These are phyloP conservation scores for Drosophila gunungcola DNA, from an alignment of 1,140 invertebrate species.

Conservation along the genomic window DNA sequence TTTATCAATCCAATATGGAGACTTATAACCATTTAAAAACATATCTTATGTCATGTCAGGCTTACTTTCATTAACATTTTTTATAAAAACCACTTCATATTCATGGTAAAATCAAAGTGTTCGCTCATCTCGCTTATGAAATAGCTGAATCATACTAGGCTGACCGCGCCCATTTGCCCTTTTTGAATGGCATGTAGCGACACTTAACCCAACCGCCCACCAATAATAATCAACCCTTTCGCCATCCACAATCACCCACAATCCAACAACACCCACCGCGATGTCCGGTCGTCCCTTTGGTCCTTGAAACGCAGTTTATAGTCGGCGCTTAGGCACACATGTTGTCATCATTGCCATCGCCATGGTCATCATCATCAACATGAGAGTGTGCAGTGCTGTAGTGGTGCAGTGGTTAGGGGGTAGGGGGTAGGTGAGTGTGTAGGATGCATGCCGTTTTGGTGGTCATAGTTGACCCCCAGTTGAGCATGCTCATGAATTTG, in stretches of 20 bases:
- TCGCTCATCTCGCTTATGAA: slow-evolving; percentile 34
- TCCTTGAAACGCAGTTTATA: slow-evolving; percentile 59
- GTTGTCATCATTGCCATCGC: slow-evolving; percentile 62
- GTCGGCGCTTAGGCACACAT: slow-evolving; percentile 67
- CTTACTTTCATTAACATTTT: too few species aligned
- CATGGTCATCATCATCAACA: slow-evolving; percentile 49
- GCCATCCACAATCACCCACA: neutral
- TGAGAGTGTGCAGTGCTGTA: slow-evolving; percentile 3
- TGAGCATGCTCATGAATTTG: slow-evolving; percentile 75
- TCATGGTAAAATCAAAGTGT: slow-evolving; percentile 12
- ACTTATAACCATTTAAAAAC: neutral
- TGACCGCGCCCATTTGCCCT: slow-evolving; percentile 1
- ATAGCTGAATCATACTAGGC: slow-evolving; percentile 25
- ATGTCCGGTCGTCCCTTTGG: slow-evolving; percentile 15
- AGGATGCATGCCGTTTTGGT: neutral
- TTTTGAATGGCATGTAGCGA: slow-evolving; percentile 31
- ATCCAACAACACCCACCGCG: slow-evolving; percentile 3
- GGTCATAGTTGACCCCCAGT: slow-evolving; percentile 32
- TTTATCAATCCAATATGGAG: too few species aligned
- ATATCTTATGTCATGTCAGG: too few species aligned
- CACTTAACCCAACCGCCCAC: slow-evolving; percentile 31
- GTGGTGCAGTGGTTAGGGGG: neutral
- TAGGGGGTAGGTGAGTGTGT: neutral
- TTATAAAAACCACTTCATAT: neutral
- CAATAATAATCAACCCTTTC: slow-evolving; percentile 38